Percentiles rank a stretch among this genome's conserved stretches.
Conservation (phyloP, 2,113 vertebrate species). For the Alethe diademata region DNA sequence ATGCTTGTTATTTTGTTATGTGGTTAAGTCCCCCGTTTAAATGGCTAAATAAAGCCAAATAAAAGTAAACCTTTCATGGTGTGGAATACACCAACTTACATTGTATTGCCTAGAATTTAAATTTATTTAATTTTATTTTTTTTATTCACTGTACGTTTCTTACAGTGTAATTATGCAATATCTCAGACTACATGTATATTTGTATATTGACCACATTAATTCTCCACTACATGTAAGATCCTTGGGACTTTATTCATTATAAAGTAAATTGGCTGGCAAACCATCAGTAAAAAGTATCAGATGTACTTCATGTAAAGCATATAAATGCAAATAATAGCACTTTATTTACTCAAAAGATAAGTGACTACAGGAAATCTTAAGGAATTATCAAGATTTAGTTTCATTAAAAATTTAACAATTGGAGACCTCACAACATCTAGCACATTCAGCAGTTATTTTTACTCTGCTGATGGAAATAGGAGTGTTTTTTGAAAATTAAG, state of each 20-base stretch:
- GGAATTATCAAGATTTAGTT: neutral
- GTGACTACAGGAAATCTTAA: slow-evolving; percentile 59
- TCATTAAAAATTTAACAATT: neutral
- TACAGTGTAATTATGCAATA: neutral
- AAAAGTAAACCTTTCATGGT: neutral
- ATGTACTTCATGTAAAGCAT: slow-evolving; percentile 78
- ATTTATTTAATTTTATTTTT: neutral
- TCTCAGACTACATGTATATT: neutral
- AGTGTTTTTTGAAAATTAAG: neutral
- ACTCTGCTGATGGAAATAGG: neutral
- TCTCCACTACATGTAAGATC: neutral
- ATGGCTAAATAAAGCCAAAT: neutral
- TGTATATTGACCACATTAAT: slow-evolving; percentile 5
- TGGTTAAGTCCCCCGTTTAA: neutral
- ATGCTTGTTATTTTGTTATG: neutral
- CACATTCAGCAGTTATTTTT: neutral
- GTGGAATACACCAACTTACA: neutral
- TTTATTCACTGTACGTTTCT: neutral
- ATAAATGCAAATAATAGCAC: slow-evolving; percentile 83
- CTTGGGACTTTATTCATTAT: slow-evolving; percentile 8
- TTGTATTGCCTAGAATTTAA: neutral
- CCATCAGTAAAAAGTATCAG: slow-evolving; percentile 75
- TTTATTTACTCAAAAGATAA: slow-evolving; percentile 76
- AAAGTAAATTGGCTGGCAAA: slow-evolving; percentile 39
- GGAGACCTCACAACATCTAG: neutral